phyloP scores from a whole-genome alignment of 2,113 vertebrate genomes.

The Eonycteris spelaea region DNA sequence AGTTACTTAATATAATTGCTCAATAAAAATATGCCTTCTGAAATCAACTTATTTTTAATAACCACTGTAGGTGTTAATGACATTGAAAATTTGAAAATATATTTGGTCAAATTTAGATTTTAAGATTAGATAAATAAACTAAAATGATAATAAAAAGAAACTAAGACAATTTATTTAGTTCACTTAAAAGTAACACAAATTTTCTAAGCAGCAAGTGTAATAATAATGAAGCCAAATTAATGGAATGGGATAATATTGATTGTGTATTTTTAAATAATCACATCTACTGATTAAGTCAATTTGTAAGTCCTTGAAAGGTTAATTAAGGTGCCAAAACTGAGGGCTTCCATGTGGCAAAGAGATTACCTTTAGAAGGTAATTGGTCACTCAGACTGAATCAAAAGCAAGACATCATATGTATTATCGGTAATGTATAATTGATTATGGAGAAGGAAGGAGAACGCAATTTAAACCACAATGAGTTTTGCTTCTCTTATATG shows the following conservation, averaged over 20 bases:
- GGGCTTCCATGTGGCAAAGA: neutral
- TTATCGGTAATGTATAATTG: conserved; percentile 11
- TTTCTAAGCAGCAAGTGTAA: neutral
- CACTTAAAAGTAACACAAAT: neutral
- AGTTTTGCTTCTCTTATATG: neutral
- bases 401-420: conserved; percentile 3
- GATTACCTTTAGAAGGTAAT: neutral
- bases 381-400: neutral
- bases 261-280: conserved; percentile 19
- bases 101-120: neutral
- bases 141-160: neutral
- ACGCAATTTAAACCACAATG: neutral
- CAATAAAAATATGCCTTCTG: neutral
- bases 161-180: neutral
- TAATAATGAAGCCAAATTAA: conserved; percentile 13
- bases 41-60: conserved; percentile 27
- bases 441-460: conserved; percentile 19
- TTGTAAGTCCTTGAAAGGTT: neutral
- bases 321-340: neutral
- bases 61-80: neutral
- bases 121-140: neutral
- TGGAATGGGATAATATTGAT: neutral
- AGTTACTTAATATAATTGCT: neutral
- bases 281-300: neutral
- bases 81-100: neutral